Conservation (phyloP, 2,113 vertebrate genomes). For the Gallinago paraguaiae region DNA sequence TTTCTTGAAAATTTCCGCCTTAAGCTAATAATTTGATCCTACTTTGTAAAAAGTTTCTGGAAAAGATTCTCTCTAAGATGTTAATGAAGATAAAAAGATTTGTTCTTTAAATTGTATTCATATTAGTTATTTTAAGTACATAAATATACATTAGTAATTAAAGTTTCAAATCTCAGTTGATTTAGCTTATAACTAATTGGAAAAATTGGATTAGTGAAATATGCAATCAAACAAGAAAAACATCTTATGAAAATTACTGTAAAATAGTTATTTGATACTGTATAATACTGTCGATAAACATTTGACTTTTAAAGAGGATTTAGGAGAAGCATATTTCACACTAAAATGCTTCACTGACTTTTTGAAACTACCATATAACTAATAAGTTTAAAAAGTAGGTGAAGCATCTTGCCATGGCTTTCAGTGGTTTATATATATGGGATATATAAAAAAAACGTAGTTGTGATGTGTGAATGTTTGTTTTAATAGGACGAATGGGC, state of each 20-base stretch:
- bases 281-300: background rate
- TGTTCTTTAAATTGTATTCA: background rate
- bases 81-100: background rate
- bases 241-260: background rate
- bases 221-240: background rate
- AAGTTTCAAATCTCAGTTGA: background rate
- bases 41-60: background rate
- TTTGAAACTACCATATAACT: background rate
- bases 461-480: fast-evolving
- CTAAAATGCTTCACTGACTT: background rate
- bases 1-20: background rate
- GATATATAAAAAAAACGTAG: background rate
- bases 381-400: background rate
- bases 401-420: background rate
- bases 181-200: background rate
- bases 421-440: background rate
- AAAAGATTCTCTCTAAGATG: background rate
- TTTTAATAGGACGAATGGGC: background rate
- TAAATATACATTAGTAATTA: background rate
- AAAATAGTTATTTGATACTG: background rate
- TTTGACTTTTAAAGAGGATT: background rate
- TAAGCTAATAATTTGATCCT: background rate
- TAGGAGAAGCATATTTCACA: background rate
- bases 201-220: background rate
- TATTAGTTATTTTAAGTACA: background rate